phyloP scores from a whole-genome alignment of 2,888 invertebrate genomes.

The Eulithis prunata region DNA sequence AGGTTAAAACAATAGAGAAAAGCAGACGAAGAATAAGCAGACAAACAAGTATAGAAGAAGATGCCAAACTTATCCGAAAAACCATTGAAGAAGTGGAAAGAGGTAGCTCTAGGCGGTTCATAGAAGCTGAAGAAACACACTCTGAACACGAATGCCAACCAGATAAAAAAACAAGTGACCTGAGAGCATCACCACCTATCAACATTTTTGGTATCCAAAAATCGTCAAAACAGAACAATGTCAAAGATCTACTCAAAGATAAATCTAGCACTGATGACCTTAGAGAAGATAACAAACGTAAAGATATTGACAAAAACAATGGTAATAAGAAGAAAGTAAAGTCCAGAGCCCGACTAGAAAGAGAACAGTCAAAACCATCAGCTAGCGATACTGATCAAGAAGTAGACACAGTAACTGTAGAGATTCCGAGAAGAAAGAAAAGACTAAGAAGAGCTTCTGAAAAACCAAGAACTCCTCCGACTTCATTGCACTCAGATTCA shows the following conservation, averaged over 20 bases:
- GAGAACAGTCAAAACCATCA: slow-evolving; percentile 80
- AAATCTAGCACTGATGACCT: slow-evolving; percentile 59
- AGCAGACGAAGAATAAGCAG: slow-evolving; percentile 61
- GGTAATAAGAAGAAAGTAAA: slow-evolving; percentile 76
- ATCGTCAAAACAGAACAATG: slow-evolving; percentile 52
- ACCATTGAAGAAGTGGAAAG: slow-evolving; percentile 80
- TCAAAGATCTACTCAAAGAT: slow-evolving; percentile 43
- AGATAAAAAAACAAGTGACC: slow-evolving; percentile 35
- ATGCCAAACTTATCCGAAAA: slow-evolving; percentile 76
- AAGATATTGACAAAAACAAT: slow-evolving; percentile 68
- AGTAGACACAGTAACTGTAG: slow-evolving; percentile 79
- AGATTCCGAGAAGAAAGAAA: slow-evolving; percentile 78
- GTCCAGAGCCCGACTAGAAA: slow-evolving; percentile 75
- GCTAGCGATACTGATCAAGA: slow-evolving; percentile 79
- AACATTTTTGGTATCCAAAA: slow-evolving; percentile 55
- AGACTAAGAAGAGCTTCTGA: slow-evolving; percentile 74
- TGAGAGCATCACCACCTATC: slow-evolving; percentile 51
- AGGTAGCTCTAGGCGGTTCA: slow-evolving; percentile 67
- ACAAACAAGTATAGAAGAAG: slow-evolving; percentile 78
- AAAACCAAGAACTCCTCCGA: slow-evolving; percentile 74
- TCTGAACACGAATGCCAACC: slow-evolving; percentile 36
- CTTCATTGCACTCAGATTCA: slow-evolving; percentile 75
- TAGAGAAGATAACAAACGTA: slow-evolving; percentile 66
- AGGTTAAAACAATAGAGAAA: slow-evolving; percentile 63
- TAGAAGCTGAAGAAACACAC: slow-evolving; percentile 48